Conservation (phyloP, 2,888 invertebrate species). For the Sabatieria punctata region DNA sequence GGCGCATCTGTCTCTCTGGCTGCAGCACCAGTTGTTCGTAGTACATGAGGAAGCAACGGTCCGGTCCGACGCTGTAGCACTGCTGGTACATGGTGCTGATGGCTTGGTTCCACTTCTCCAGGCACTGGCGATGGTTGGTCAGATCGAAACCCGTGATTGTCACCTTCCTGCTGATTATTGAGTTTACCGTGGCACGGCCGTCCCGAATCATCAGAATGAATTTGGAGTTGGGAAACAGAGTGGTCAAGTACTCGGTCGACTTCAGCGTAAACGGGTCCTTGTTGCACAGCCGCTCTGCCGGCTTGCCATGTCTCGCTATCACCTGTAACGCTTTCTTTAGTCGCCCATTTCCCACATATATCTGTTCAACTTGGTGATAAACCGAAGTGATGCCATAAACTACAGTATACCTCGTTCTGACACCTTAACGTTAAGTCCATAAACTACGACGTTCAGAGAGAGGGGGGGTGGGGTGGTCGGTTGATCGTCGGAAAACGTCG, state of each 20-base stretch:
- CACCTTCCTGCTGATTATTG: conserved; percentile 81
- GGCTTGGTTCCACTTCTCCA: conserved; percentile 90
- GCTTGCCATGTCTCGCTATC: conserved; percentile 84
- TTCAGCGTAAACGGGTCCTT: conserved; percentile 96
- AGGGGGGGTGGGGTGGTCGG: too few relatives aligned
- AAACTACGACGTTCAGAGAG: too few relatives aligned
- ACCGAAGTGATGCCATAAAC: too few relatives aligned
- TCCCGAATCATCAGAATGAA: conserved; percentile 96
- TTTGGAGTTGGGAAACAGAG: conserved; percentile 90
- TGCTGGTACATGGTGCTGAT: conserved; percentile 84
- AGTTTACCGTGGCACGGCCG: conserved; percentile 93
- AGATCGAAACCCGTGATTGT: conserved; percentile 85
- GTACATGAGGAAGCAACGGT: conserved; percentile 66
- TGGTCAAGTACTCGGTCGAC: conserved; percentile 80
- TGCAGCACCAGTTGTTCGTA: conserved; percentile 94
- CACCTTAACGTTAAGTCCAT: too few relatives aligned
- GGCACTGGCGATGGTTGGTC: conserved; percentile 70
- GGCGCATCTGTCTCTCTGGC: conserved; percentile 69
- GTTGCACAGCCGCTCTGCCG: conserved; percentile 77
- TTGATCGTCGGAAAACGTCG: too few relatives aligned
- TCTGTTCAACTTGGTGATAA: too few relatives aligned
- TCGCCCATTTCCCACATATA: too few relatives aligned
- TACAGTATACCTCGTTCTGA: too few relatives aligned
- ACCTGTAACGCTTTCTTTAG: too few relatives aligned
- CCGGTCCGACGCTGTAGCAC: conserved; percentile 42